Base-by-base conservation (phyloP, 1,140 invertebrate species). In the Bursaphelenchus mucronatus region DNA sequence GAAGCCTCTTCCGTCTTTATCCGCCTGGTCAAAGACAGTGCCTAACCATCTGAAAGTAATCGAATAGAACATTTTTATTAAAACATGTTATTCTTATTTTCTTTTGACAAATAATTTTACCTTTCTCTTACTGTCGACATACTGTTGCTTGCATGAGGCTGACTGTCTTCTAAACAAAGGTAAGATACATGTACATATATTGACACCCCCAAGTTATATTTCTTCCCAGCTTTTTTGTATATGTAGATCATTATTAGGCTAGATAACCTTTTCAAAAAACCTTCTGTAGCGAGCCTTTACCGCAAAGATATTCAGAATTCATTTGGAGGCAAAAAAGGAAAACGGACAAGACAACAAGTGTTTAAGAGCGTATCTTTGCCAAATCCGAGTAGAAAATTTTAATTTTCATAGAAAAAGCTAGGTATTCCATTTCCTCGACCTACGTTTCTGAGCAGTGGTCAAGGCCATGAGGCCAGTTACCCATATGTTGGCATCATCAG, bases 401-500 rank as follows among this genome's bases (percentile, higher is more conserved):
- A n/a, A n/a, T n/a, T n/a, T n/a, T n/a, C n/a, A n/a, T n/a, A n/a
- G n/a, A n/a, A n/a, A n/a, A n/a, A n/a, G n/a, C n/a, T 30, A 30
- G 30, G 30, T 30, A 30, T 5, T 5, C 5, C 30, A 1, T 30
- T 30, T 30, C 30, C 30, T 21, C 53, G 46, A 30, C 72, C 45
- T 45, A 78, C 76, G 49, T 63, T 67, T 75, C 44, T 64, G 63
- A 45, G 59, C 72, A 49, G 66, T 63, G 50, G 75, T 79, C 21
- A 79, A 56, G 11, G 78, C 73, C 70, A 80, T 80, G 8, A 80
- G 68, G 13, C 76, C 81, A 11, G 77, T 75, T 8, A 87, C 83
- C 87, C 87, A 88, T 61, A 87, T 86, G 70, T 86, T 87, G 8
- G 87, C 86, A 75, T 88, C 87, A 67, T 87, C 86, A 8, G 86